Evolutionary conservation across 92 coral and sea anemone species (phyloP), one percentile per base, ranked within the genome.

Genomic region (Phymanthus crucifer): DNA sequence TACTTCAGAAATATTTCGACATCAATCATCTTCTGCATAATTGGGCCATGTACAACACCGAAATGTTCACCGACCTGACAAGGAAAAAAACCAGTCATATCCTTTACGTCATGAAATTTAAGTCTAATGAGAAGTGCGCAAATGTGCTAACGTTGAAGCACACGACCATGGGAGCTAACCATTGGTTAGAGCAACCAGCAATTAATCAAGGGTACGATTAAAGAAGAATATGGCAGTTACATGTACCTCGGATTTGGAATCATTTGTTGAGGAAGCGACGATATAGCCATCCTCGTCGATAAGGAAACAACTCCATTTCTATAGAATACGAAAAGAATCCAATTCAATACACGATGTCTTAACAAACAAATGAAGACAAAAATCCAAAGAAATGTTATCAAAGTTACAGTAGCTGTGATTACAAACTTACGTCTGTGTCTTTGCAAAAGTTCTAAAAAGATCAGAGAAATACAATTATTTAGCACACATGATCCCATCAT

Each of bases 221-320:
- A 6, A 32, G 21, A 40, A 56, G 37, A 37, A 78, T 43, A 31
- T 11, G 24, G 17, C 48, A n/a, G 17, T 1, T 3, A 18, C 34
- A 10, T n/a, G n/a, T 84, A 94, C 93, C 93, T 89, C 89, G 17
- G 66, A 26, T 24, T 75, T 52, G 32, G 77, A 32, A 8, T 83
- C 40, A 26, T 72, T 68, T 29, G 81, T 70, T 56, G 81, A 84
- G 29, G 98, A 88, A 61, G 93, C 90, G 64, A 95, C 78, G 16
- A 95, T 70, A 73, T 66, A 88, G 1, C 93, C 97, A 84, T 95
- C 97, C n/a, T 95, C 97, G 73, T 95, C 97, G 70, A 95, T 78
- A 75, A 95, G 80, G 48, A 84, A 91, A 32, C 91, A 84, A 67
- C 32, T 19, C 17, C 43, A 57, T 0, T 57, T 58, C 95, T 95